These are phyloP conservation scores for Actinia tenebrosa DNA, from an alignment of 64 coral and sea anemone species.

Conservation along the genomic window DNA sequence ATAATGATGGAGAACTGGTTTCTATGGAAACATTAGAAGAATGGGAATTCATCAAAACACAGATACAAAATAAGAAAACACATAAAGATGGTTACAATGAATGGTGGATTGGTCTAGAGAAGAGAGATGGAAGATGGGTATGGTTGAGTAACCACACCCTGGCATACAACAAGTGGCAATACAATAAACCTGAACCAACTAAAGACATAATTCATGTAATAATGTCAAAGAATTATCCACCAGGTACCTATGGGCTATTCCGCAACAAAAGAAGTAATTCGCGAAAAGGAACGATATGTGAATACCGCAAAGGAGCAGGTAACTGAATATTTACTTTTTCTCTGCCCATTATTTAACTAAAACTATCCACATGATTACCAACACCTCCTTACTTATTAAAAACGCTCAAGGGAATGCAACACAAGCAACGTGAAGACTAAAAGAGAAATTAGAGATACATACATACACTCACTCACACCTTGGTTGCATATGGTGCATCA, in stretches of 20 bases:
- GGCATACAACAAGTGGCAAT: slow-evolving; percentile 24
- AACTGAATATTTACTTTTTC: not conserved
- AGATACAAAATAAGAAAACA: not conserved
- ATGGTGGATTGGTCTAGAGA: slow-evolving; percentile 56
- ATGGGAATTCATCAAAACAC: slow-evolving; percentile 25
- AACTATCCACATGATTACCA: no score
- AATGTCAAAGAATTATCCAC: slow-evolving; percentile 39
- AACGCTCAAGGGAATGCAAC: no score
- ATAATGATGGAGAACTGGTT: slow-evolving; percentile 15
- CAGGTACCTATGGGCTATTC: slow-evolving; percentile 18
- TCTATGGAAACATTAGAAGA: slow-evolving; percentile 41
- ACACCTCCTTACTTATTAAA: no score
- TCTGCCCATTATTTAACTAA: not conserved
- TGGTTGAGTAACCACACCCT: slow-evolving; percentile 30
- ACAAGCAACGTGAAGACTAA: no score
- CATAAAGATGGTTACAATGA: not conserved
- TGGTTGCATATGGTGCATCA: no score
- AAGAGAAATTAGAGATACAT: no score
- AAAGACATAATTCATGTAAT: not conserved
- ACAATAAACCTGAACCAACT: not conserved
- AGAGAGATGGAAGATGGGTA: slow-evolving; percentile 23
- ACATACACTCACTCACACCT: no score
- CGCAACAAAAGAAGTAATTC: not conserved
- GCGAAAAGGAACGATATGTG: slow-evolving; percentile 27
- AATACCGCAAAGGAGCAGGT: not conserved